Percentiles rank a stretch among this genome's conserved stretches.
These are phyloP conservation scores for Lamellibrachia satsuma DNA, from an alignment of 2,888 invertebrate genomes.

Conservation along the genomic window DNA sequence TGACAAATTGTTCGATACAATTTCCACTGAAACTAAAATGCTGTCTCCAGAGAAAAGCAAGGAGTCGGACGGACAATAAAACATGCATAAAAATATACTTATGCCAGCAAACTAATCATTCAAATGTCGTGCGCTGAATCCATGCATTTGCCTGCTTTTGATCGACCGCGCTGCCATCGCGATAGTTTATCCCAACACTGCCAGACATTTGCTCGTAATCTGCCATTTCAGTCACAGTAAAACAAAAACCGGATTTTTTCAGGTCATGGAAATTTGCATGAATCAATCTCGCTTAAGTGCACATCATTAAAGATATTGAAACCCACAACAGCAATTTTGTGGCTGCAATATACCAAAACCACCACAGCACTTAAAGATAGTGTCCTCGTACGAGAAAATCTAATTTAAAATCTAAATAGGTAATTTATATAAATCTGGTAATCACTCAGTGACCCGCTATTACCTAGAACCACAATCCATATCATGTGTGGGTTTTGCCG, in stretches of 20 bases:
- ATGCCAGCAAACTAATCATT: constrained; percentile 17
- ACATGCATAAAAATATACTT: constrained; percentile 17
- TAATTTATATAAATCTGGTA: background rate
- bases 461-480: background rate
- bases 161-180: background rate
- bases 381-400: background rate
- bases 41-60: constrained; percentile 13
- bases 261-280: background rate
- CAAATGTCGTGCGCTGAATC: constrained; percentile 13
- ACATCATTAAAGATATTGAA: background rate
- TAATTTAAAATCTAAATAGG: background rate
- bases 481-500: background rate
- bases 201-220: constrained; percentile 5
- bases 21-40: background rate
- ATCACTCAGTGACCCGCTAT: background rate
- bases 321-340: background rate
- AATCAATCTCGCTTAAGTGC: constrained; percentile 17
- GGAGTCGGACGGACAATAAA: constrained; percentile 3
- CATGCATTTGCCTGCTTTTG: constrained; percentile 8
- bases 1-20: constrained; percentile 17
- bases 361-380: background rate
- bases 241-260: background rate
- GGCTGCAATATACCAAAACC: background rate
- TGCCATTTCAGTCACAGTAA: constrained; percentile 17
- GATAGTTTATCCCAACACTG: constrained; percentile 17